Base-by-base conservation (phyloP, 2,888 invertebrate genomes). In the Ophion ellenae region DNA sequence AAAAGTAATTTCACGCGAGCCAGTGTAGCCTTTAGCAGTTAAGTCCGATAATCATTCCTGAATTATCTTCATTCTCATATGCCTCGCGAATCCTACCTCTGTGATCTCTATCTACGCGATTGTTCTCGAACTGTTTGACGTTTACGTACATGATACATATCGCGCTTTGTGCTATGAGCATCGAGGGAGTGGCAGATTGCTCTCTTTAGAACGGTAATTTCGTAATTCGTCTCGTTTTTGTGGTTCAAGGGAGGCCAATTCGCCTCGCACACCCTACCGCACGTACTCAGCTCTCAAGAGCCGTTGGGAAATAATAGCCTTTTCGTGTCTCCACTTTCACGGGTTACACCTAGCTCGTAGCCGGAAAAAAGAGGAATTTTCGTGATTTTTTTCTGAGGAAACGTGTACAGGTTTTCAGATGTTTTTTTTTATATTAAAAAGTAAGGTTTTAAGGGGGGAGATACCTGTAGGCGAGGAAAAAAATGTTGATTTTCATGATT, bases 1-100 rank as follows among this genome's bases (percentile, higher is more conserved):
- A 83, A 83, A 80, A 67, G 47, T 63, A 61, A 80, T 76, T 80
- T 85, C 80, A 70, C 77, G 71, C 66, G 73, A 83, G 67, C 45
- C 20, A 77, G 69, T 80, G 80, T 63, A 80, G 61, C 64, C 64
- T 71, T 61, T 71, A 28, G 59, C 28, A 59, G 66, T 17, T 36
- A 53, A 20, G 40, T 57, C 14, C n/a, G 74, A 74, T 78, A 78
- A 85, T 85, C 63, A 74, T 79, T 69, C 53, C 70, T 28, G 61
- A 53, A 82, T 85, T 66, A 66, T 73, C 69, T 79, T 71, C 71
- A 57, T 79, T 71, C 79, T 67, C 66, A 20, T 32, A 32, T 64
- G 81, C 81, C 78, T 40, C 57, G 24, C 67, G 59, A 77, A 67
- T 47, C 66, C 36, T 40, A 61, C 36, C 66, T 70, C 14, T 63